These are phyloP conservation scores for Athalia circularis DNA, from an alignment of 2,888 invertebrate species.

Conservation along the genomic window DNA sequence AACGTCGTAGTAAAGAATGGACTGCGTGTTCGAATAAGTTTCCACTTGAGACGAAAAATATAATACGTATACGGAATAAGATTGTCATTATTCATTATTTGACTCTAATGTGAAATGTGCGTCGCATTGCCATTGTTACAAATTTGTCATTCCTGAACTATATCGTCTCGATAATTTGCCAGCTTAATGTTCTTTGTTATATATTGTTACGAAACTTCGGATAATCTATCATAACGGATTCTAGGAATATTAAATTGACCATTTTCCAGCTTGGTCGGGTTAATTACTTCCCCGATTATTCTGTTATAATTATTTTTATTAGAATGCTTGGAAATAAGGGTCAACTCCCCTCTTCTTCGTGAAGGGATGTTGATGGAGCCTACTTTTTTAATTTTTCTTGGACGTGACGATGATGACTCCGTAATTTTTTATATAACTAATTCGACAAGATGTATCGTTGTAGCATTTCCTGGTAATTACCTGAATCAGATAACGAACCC, in stretches of 20 bases:
- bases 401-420: no score
- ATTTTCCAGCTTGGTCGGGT: no score
- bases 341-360: no score
- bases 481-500: not conserved
- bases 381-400: not conserved
- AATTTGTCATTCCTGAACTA: not conserved
- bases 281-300: no score
- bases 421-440: not conserved
- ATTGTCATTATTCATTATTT: conserved; percentile 9
- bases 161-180: not conserved
- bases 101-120: conserved; percentile 3
- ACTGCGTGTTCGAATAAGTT: conserved; percentile 15
- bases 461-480: not conserved
- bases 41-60: conserved; percentile 35
- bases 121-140: not conserved
- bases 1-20: conserved; percentile 9
- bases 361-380: not conserved
- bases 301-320: no score
- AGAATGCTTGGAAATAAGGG: no score
- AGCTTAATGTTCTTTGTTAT: no score
- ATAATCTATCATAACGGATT: not conserved
- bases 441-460: not conserved
- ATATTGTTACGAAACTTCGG: conserved; percentile 3
- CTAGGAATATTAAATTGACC: not conserved
- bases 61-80: not conserved